These are phyloP conservation scores for Triplophysa siluroides DNA, from an alignment of 2,113 vertebrate genomes.

Conservation along the genomic window DNA sequence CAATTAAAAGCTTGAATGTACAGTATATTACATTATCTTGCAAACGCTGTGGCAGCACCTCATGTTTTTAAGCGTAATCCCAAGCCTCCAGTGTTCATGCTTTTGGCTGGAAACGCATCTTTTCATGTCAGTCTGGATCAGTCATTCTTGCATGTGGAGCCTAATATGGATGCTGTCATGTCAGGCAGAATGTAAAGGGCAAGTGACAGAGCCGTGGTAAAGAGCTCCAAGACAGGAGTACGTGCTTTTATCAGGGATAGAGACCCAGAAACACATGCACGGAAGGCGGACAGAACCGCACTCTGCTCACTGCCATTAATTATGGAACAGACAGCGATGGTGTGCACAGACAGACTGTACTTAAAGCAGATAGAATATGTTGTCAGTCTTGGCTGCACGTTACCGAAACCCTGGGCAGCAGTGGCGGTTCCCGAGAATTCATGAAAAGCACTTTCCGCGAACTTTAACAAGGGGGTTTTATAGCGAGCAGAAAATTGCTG, in stretches of 20 bases:
- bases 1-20: constrained; percentile 17
- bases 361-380: constrained; percentile 42
- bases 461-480: constrained; percentile 31
- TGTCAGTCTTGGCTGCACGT: constrained; percentile 26
- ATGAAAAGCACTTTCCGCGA: constrained; percentile 44
- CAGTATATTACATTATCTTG: constrained; percentile 9
- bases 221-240: constrained; percentile 19
- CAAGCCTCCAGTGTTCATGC: constrained; percentile 10
- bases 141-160: constrained; percentile 5
- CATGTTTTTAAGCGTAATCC: not conserved
- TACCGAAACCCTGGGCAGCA: constrained; percentile 19
- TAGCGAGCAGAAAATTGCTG: constrained; percentile 26
- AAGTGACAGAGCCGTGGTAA: constrained; percentile 42
- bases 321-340: constrained; percentile 48
- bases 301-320: constrained; percentile 48
- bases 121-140: constrained; percentile 40
- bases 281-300: constrained; percentile 24
- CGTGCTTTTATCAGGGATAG: constrained; percentile 46
- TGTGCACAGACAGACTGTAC: constrained; percentile 16
- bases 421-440: constrained; percentile 35
- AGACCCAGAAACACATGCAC: constrained; percentile 35
- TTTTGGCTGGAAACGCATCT: not conserved
- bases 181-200: constrained; percentile 30
- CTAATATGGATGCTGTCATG: constrained; percentile 24
- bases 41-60: constrained; percentile 1